Base-by-base conservation (phyloP, 2,113 vertebrate species). In the Syngnathus scovelli region DNA sequence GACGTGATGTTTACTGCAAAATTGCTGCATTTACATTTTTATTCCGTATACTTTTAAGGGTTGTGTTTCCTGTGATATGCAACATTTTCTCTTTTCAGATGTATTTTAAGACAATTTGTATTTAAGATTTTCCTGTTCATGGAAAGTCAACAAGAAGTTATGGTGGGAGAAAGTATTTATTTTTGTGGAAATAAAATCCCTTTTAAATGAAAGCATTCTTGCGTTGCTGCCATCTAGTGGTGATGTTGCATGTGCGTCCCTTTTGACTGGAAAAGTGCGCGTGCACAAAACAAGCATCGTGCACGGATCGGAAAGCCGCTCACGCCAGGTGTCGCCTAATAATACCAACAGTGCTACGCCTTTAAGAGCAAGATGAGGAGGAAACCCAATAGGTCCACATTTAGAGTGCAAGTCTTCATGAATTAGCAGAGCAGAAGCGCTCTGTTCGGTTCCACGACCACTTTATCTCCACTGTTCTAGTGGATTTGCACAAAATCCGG, bases 151-250 rank as follows among this genome's bases (percentile, higher is more conserved):
- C 55, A 69, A 75, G 76, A 64, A 68, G 63, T 77, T 79, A 44
- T 83, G 77, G 44, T 82, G 67, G 79, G 67, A 76, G 75, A 69
- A 75, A 78, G 86, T 76, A 82, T 88, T 80, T 90, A 87, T 90
- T 91, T 90, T 91, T 87, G 15, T 11, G 54, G 84, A 85, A 91
- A 86, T 88, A 91, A 90, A 90, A 89, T 77, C 78, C 81, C 62
- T 72, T 71, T 75, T 87, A 84, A 83, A 66, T 3, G 15, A 70
- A 44, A 5, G 37, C n/a, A 7, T 62, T 9, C 12, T 23, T 21
- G 13, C 60, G 16, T 62, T 23, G 44, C 61, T 62, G 61, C 61
- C 38, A 39, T 16, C 61, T 44, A 18, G 39, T 27, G 61, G 61
- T 27, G 39, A 7, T 5, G 11, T 5, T 66, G 7, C 54, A 75